Conservation (phyloP, 2,888 invertebrate genomes). For the Autographa pulchrina region DNA sequence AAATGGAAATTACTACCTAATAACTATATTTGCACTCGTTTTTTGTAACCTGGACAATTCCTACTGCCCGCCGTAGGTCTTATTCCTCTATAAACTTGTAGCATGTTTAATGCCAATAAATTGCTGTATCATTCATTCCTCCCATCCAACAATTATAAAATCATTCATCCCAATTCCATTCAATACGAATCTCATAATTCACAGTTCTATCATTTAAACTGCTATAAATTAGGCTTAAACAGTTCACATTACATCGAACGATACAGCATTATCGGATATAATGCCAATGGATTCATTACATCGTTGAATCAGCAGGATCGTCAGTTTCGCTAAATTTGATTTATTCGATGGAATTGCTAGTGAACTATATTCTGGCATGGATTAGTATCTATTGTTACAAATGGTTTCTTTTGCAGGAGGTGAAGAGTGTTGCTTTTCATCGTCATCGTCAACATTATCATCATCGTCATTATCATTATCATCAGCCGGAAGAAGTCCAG, state of each 20-base stretch:
- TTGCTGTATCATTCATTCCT: too few species aligned
- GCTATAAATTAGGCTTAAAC: constrained; percentile 18
- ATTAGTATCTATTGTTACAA: constrained; percentile 21
- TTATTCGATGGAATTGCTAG: constrained; percentile 71
- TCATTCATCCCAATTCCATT: not conserved
- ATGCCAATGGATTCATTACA: constrained; percentile 38
- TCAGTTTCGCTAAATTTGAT: constrained; percentile 74
- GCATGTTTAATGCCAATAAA: too few species aligned
- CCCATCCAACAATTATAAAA: not conserved
- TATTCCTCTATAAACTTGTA: too few species aligned
- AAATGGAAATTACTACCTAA: too few species aligned
- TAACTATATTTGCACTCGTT: too few species aligned
- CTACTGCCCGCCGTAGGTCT: too few species aligned
- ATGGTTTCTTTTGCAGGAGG: too few species aligned
- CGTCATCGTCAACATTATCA: too few species aligned
- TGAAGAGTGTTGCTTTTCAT: too few species aligned
- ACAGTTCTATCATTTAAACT: not conserved
- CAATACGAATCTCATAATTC: not conserved
- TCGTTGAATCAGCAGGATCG: constrained; percentile 51
- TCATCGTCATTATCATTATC: too few species aligned
- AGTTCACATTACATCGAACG: constrained; percentile 13
- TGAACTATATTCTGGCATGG: constrained; percentile 68
- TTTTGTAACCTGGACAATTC: too few species aligned
- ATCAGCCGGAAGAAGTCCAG: too few species aligned
- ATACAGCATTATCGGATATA: constrained; percentile 40